phyloP scores from a whole-genome alignment of 1,140 invertebrate species.

The Ostrea edulis region DNA sequence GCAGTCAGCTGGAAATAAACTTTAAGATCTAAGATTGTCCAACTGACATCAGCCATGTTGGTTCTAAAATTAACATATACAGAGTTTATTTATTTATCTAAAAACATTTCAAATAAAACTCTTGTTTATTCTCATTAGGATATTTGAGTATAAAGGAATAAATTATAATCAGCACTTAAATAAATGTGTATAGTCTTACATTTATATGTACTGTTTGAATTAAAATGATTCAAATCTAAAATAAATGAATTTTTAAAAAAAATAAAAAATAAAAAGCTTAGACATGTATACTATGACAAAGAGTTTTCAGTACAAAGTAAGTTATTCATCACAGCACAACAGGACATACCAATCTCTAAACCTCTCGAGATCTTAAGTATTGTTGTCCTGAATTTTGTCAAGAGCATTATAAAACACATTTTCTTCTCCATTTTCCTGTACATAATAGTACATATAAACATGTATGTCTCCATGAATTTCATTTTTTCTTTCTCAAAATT shows the following conservation, averaged over 20 bases:
- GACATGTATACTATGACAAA: not conserved
- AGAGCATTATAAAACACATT: not conserved
- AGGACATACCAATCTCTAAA: slow-evolving; percentile 23
- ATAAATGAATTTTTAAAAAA: no score
- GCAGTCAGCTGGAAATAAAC: not conserved
- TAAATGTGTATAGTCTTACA: no score
- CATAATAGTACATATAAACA: not conserved
- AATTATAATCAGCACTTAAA: no score
- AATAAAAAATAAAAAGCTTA: no score
- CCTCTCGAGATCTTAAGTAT: not conserved
- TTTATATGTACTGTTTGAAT: no score
- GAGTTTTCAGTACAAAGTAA: not conserved
- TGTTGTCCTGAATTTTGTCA: not conserved
- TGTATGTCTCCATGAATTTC: no score
- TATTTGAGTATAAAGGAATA: no score
- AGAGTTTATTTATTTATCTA: not conserved
- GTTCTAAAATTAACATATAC: not conserved
- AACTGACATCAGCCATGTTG: not conserved
- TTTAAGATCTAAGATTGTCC: not conserved
- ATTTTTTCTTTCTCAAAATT: no score
- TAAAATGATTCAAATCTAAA: no score
- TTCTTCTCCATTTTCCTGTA: not conserved
- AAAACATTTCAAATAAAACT: not conserved
- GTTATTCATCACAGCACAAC: not conserved
- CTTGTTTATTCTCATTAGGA: not conserved